These are phyloP conservation scores for Pristionchus pacificus DNA, from an alignment of 1,140 invertebrate genomes.

Conservation along the genomic window DNA sequence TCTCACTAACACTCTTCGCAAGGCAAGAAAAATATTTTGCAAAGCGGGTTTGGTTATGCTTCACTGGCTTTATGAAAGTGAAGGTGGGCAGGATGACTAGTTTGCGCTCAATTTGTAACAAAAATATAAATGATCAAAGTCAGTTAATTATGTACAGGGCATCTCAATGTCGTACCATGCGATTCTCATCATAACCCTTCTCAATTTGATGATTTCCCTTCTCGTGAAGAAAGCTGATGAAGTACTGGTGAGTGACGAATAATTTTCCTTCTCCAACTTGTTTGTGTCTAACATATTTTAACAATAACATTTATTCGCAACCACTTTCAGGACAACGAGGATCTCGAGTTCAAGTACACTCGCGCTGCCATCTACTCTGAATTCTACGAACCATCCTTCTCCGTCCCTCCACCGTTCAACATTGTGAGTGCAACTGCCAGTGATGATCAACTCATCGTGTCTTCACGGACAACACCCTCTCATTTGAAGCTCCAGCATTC, in stretches of 20 bases:
- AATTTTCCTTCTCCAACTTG: background rate
- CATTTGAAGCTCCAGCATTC: background rate
- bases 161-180: too few species aligned
- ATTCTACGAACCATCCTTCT: conserved; percentile 9
- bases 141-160: too few species aligned
- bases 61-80: too few species aligned
- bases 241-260: conserved; percentile 3
- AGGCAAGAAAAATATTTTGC: too few species aligned
- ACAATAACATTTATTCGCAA: too few species aligned
- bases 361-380: conserved; percentile 23
- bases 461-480: background rate
- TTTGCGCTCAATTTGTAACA: too few species aligned
- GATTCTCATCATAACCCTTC: conserved; percentile 19
- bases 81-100: too few species aligned
- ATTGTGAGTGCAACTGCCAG: conserved; percentile 3
- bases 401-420: conserved; percentile 21
- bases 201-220: conserved; percentile 27
- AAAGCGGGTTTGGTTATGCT: too few species aligned
- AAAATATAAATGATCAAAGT: too few species aligned
- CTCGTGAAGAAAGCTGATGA: conserved; percentile 28
- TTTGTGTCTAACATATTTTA: too few species aligned
- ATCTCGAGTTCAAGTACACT: conserved; percentile 29
- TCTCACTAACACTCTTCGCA: too few species aligned
- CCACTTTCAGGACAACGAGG: conserved; percentile 20
- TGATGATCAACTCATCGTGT: conserved; percentile 4